Base-by-base conservation (phyloP, 2,797 vertebrate genomes). In the Enteromius treurensis region DNA sequence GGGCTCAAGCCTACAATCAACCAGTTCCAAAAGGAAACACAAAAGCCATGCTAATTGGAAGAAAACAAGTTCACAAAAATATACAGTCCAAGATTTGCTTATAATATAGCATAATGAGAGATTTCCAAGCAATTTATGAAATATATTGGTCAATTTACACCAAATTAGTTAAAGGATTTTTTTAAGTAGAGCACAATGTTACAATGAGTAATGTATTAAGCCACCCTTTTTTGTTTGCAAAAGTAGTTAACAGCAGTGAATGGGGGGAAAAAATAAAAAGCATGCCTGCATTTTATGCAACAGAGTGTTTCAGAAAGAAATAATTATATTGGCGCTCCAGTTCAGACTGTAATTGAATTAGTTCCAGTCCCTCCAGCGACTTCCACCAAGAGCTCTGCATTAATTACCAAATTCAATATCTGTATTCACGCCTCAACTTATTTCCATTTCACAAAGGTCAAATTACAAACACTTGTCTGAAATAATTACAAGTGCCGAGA, bases 321-420 rank as follows among this genome's bases (percentile, higher is more conserved):
- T 92, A 93, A 94, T 94, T 94, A 93, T 88, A 92, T 87, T 90
- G 90, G 90, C 91, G 90, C 90, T 93, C 90, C 89, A 92, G 92
- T 90, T 91, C 88, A 86, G 90, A 89, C 91, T 92, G 88, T 93
- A 93, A 94, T 94, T 94, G 90, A 94, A 94, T 95, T 94, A 94
- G 89, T 91, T 90, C 80, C 87, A 90, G 87, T 60, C 91, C 86
- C 79, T 85, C 64, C 79, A 91, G 92, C 91, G 90, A 89, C 90
- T 92, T 91, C 90, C 90, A 89, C 87, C 87, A 91, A 88, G 91
- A 94, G 93, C 71, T 81, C 91, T 90, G 93, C 91, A 92, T 93
- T 95, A 93, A 95, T 94, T 94, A 93, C 90, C 84, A 91, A 92
- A 94, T 94, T 93, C 92, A 94, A 93, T 93, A 94, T 94, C 85